These are phyloP conservation scores for Heliocidaris erythrogramma DNA, from an alignment of 35 echinoderm and acorn worm genomes.

Conservation along the genomic window DNA sequence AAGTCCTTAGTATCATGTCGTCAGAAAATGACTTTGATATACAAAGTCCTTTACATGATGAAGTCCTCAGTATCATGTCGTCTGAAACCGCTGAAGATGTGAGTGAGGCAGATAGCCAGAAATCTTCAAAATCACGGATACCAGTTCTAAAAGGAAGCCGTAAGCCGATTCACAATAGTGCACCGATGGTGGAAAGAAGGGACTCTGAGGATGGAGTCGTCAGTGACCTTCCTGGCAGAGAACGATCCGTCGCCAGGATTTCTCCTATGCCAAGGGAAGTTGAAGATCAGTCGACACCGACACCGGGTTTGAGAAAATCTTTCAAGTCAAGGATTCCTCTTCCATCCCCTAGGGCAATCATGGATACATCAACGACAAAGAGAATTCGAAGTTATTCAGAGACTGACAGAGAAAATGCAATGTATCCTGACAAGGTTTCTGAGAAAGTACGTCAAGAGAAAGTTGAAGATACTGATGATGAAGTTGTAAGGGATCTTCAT, in stretches of 20 bases:
- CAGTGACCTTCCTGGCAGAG: background rate
- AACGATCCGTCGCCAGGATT: conserved; percentile 27
- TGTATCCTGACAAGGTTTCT: background rate
- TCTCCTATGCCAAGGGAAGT: conserved; percentile 18
- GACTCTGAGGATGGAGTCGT: background rate
- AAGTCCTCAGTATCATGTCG: background rate
- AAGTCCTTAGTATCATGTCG: background rate
- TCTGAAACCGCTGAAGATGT: background rate
- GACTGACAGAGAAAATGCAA: background rate
- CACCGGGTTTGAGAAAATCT: background rate
- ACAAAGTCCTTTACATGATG: background rate
- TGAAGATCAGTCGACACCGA: background rate
- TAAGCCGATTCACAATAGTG: background rate
- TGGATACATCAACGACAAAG: background rate
- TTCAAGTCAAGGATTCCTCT: conserved; percentile 27
- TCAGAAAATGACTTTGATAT: background rate
- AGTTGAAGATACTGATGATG: background rate
- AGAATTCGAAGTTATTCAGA: background rate
- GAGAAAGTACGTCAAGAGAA: background rate
- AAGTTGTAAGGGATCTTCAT: background rate
- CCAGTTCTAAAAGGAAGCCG: background rate
- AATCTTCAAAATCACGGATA: background rate
- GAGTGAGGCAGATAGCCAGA: background rate
- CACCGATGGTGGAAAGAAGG: background rate
- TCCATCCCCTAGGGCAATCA: background rate